These are phyloP conservation scores for Cossypha caffra DNA, from an alignment of 2,797 vertebrate genomes.

Conservation along the genomic window DNA sequence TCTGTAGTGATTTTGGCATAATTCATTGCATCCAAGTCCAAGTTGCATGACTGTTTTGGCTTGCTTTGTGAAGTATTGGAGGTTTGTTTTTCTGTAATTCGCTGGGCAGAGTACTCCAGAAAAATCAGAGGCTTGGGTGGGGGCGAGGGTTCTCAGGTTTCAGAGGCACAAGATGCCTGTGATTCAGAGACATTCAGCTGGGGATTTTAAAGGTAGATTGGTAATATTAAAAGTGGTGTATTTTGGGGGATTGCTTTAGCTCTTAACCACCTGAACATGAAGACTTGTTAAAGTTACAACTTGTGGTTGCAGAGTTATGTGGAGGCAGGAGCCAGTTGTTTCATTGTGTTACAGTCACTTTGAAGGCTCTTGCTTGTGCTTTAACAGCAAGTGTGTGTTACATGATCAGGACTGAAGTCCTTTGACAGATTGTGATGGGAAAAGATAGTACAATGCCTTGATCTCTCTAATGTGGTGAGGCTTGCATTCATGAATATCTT, in stretches of 20 bases:
- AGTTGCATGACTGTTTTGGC: constrained; percentile 69
- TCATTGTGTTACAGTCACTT: not conserved
- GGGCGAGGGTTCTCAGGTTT: constrained; percentile 53
- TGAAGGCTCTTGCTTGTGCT: not conserved
- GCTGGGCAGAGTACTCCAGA: constrained; percentile 46
- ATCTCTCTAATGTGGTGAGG: constrained; percentile 16
- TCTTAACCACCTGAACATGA: not conserved
- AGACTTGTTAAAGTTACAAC: not conserved
- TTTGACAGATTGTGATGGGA: not conserved
- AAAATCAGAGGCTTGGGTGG: constrained; percentile 49
- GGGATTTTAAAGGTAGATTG: constrained; percentile 34
- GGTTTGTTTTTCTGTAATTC: constrained; percentile 60
- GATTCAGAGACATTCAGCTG: constrained; percentile 43
- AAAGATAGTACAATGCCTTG: constrained; percentile 48
- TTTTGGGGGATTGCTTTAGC: not conserved
- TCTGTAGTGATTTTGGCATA: constrained; percentile 58
- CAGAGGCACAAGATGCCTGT: constrained; percentile 40
- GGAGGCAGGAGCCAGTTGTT: not conserved
- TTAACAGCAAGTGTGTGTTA: not conserved
- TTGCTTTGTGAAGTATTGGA: constrained; percentile 53
- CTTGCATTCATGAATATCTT: constrained; percentile 60
- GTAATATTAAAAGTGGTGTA: not conserved
- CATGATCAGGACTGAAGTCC: not conserved
- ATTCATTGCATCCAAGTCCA: constrained; percentile 36
- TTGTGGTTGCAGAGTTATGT: accelerated